Evolutionary conservation across 2,113 vertebrate species (phyloP), one percentile per base, ranked within the genome.

Genomic region (Oplegnathus fasciatus): DNA sequence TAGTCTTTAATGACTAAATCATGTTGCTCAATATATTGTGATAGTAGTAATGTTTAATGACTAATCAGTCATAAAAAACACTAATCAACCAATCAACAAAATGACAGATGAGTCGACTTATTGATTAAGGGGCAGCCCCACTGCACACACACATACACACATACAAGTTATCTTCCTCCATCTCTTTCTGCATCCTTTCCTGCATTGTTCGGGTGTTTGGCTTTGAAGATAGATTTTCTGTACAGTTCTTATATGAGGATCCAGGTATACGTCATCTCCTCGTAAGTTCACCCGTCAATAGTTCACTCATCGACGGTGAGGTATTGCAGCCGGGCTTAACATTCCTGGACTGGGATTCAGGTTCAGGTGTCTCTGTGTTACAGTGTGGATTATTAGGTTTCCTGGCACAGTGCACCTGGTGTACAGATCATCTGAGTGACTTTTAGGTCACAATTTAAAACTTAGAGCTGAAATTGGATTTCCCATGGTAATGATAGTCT

Each of bases 271-370:
- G 22, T 80, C 85, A 70, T 76, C 66, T 77, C 40, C 30, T 28
- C 52, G 44, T 26, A 24, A 68, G 15, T 57, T 85, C 68, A 71
- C 28, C 37, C 62, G 1, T 67, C 80, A 66, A 32, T 80, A 54
- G 32, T 60, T 89, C 81, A 76, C 61, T 86, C 74, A 70, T 62
- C 72, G 1, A 5, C 78, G 73, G 77, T n/a, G 42, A 82, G 62
- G 73, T 74, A 76, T 69, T 8, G 24, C 54, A 65, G 60, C 40
- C 6, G 6, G 72, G 76, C 26, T 91, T 69, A 84, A 90, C 92
- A 92, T 94, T 92, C 91, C 85, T 26, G 50, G 42, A 55, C 44
- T 18, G 11, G 28, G n/a, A 68, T 57, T 57, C 81, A 70, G 78
- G 44, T 44, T 82, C 84, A 85, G 84, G 70, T 88, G 74, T 88